Percentiles rank a stretch among this genome's conserved stretches.
These are phyloP conservation scores for Planiliza haematocheilus DNA, from an alignment of 2,113 vertebrate genomes.

Conservation along the genomic window DNA sequence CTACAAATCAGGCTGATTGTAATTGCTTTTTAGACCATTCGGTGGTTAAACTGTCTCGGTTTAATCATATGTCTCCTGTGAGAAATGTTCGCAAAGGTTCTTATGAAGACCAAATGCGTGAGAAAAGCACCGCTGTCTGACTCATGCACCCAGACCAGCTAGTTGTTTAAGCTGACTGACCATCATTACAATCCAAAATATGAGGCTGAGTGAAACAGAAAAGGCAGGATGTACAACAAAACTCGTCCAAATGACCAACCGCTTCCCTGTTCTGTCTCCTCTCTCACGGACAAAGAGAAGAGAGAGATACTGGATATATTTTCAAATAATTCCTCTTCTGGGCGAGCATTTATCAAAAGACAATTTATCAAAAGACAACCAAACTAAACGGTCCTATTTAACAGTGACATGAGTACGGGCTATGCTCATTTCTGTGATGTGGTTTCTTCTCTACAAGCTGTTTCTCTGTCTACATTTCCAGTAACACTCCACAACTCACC, in stretches of 20 bases:
- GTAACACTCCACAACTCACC: constrained; percentile 53
- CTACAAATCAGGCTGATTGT: constrained; percentile 39
- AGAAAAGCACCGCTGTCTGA: too few relatives aligned
- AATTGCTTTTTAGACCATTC: constrained; percentile 20
- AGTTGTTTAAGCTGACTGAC: constrained; percentile 29
- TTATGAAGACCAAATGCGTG: too few relatives aligned
- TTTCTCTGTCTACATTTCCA: constrained; percentile 60
- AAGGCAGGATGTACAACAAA: constrained; percentile 40
- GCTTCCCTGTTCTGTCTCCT: background rate
- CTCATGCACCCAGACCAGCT: background rate
- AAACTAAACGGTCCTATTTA: constrained; percentile 7
- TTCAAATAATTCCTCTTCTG: constrained; percentile 16
- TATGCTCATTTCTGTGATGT: constrained; percentile 40
- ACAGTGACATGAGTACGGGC: constrained; percentile 1
- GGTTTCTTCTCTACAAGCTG: constrained; percentile 38
- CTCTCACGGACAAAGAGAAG: constrained; percentile 20
- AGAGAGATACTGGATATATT: constrained; percentile 14
- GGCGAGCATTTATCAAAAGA: constrained; percentile 1
- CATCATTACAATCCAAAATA: constrained; percentile 40
- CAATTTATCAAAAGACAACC: constrained; percentile 21
- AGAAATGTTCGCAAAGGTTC: background rate
- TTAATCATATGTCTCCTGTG: constrained; percentile 35
- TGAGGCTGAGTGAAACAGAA: constrained; percentile 26
- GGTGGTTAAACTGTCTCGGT: background rate
- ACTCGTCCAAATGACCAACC: constrained; percentile 30